A percentile compares a stretch with the other conserved stretches of the same genome.
These are phyloP conservation scores for Saccopteryx bilineata DNA, from an alignment of 2,113 vertebrate species.

Conservation along the genomic window DNA sequence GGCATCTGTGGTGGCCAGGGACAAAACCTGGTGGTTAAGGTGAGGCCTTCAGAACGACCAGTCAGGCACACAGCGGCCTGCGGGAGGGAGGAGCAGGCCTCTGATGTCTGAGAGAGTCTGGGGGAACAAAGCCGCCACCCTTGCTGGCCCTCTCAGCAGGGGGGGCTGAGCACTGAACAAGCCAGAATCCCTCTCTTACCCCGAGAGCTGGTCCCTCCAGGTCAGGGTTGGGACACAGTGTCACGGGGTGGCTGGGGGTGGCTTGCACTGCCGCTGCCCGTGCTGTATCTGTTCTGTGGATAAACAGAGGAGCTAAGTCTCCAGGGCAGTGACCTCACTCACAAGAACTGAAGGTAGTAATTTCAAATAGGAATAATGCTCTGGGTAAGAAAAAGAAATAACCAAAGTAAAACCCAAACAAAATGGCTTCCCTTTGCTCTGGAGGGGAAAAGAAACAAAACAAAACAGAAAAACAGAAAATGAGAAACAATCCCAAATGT, in stretches of 20 bases:
- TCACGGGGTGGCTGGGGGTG: slow-evolving; percentile 84
- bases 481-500: neutral
- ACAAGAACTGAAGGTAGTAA: slow-evolving; percentile 72
- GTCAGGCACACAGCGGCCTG: neutral
- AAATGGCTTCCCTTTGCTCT: slow-evolving; percentile 35
- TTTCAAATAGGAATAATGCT: slow-evolving; percentile 67
- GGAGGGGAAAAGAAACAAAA: neutral
- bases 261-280: slow-evolving; percentile 84
- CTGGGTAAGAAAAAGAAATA: slow-evolving; percentile 13
- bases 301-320: slow-evolving; percentile 85
- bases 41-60: neutral
- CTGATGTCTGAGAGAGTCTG: neutral
- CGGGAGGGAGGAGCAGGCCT: slow-evolving; percentile 7
- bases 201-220: slow-evolving; percentile 85
- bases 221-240: slow-evolving; percentile 84
- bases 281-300: slow-evolving; percentile 85
- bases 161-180: slow-evolving; percentile 71
- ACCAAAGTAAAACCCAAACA: slow-evolving; percentile 56
- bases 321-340: slow-evolving; percentile 80
- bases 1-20: neutral
- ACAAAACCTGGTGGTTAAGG: neutral
- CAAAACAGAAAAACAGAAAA: neutral
- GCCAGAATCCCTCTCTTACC: slow-evolving; percentile 84
- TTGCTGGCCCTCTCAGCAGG: slow-evolving; percentile 80
- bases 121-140: slow-evolving; percentile 80